Evolutionary conservation across 2,888 invertebrate species (phyloP).

Genomic region (Brenthis daphne): DNA sequence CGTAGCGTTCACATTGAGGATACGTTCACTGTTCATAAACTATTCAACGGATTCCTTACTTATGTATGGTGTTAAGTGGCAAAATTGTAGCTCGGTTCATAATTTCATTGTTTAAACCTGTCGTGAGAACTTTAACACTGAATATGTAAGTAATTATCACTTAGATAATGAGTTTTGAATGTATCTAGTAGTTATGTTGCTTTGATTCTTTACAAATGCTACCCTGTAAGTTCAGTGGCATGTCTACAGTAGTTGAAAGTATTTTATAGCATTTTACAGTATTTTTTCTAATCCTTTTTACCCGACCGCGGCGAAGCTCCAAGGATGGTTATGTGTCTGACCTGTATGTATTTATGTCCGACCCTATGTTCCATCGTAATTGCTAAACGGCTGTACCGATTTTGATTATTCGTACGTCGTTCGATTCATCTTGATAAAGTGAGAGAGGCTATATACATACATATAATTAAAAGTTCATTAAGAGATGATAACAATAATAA

Average conservation of each 20-base stretch:
- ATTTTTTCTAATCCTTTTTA: no score
- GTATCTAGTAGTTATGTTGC: not conserved
- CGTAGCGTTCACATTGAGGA: slow-evolving; percentile 10
- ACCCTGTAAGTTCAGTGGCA: not conserved
- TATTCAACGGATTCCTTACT: slow-evolving; percentile 25
- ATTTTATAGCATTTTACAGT: no score
- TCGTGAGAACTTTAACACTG: slow-evolving; percentile 21
- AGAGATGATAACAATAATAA: no score
- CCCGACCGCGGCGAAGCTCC: no score
- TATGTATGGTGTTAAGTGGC: slow-evolving; percentile 25
- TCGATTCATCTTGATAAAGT: no score
- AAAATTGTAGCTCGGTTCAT: slow-evolving; percentile 21
- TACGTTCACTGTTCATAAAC: slow-evolving; percentile 21
- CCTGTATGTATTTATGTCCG: no score
- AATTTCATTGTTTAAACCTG: slow-evolving; percentile 22
- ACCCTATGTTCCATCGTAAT: no score
- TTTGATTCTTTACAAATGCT: not conserved
- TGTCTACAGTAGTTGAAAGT: not conserved
- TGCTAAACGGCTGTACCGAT: no score
- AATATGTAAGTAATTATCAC: slow-evolving; percentile 6
- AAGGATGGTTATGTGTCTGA: no score
- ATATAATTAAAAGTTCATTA: no score
- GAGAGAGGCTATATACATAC: no score
- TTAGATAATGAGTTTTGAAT: slow-evolving; percentile 8
- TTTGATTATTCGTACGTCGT: no score